These are phyloP conservation scores for Albula glossodonta DNA, from an alignment of 2,113 vertebrate species.

Conservation along the genomic window DNA sequence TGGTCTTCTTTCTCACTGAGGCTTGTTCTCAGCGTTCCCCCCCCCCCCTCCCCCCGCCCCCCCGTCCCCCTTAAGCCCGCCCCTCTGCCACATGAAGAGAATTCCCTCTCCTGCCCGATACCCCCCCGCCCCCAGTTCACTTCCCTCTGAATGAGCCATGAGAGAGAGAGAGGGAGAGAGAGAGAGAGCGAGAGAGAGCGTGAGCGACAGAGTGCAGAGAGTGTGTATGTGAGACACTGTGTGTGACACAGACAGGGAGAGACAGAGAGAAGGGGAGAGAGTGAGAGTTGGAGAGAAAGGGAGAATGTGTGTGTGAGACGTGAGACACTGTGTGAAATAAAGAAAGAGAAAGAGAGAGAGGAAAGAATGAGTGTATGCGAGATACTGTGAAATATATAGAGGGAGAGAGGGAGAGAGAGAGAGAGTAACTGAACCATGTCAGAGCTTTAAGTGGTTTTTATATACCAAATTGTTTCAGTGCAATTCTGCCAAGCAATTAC, in stretches of 20 bases:
- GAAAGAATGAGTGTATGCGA: neutral
- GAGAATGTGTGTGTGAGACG: neutral
- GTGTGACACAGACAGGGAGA: neutral
- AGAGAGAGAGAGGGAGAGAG: slow-evolving; percentile 21
- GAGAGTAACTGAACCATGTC: slow-evolving; percentile 56
- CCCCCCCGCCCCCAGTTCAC: slow-evolving; percentile 52
- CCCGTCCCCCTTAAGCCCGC: slow-evolving; percentile 48
- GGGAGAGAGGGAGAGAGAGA: slow-evolving; percentile 36
- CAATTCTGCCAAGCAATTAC: slow-evolving; percentile 60
- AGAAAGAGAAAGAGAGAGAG: slow-evolving; percentile 27
- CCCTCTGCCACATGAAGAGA: slow-evolving; percentile 53
- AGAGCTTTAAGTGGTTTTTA: slow-evolving; percentile 60
- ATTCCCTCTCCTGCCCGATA: slow-evolving; percentile 52
- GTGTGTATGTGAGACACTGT: neutral
- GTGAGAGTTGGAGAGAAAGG: slow-evolving; percentile 16
- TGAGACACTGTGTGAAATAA: neutral
- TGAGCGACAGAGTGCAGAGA: slow-evolving; percentile 21
- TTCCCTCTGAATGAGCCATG: slow-evolving; percentile 40
- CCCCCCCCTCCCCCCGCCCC: slow-evolving; percentile 53
- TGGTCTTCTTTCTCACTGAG: slow-evolving; percentile 71
- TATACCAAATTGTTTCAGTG: slow-evolving; percentile 59
- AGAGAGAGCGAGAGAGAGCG: slow-evolving; percentile 10
- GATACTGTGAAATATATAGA: slow-evolving; percentile 20
- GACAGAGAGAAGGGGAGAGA: slow-evolving; percentile 31
- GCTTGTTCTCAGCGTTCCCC: slow-evolving; percentile 72